Conservation (phyloP, 2,888 invertebrate species). For the Cheilosia soror region DNA sequence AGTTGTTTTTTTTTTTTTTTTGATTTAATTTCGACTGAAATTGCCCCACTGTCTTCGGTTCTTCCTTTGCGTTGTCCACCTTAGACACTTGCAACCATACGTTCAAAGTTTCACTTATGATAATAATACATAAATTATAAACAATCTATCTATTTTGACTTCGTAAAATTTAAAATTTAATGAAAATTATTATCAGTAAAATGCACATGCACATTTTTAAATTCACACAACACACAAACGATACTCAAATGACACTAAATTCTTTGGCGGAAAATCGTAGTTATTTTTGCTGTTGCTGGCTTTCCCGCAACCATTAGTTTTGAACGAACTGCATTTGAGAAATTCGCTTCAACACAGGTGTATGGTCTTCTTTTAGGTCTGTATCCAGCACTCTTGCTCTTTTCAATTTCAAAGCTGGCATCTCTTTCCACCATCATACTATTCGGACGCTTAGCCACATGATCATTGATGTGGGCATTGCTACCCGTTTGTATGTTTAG, state of each 20-base stretch:
- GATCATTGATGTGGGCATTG: slow-evolving; percentile 80
- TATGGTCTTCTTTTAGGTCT: slow-evolving; percentile 83
- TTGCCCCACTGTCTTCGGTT: too few species aligned
- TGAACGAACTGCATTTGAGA: slow-evolving; percentile 85
- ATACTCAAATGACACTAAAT: background rate
- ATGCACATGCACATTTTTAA: too few species aligned
- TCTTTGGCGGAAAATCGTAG: slow-evolving; percentile 67
- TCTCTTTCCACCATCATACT: slow-evolving; percentile 83
- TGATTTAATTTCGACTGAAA: too few species aligned
- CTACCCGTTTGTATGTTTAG: slow-evolving; percentile 84
- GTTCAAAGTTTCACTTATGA: too few species aligned
- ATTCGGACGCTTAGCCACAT: slow-evolving; percentile 80
- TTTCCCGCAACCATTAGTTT: slow-evolving; percentile 77
- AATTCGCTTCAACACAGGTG: slow-evolving; percentile 86
- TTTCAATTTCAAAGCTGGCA: slow-evolving; percentile 78
- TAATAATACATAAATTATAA: too few species aligned
- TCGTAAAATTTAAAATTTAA: too few species aligned
- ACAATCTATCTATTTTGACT: too few species aligned
- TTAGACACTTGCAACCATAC: too few species aligned
- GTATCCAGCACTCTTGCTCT: slow-evolving; percentile 76
- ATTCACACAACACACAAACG: background rate
- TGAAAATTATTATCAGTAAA: too few species aligned
- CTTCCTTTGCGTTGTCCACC: too few species aligned
- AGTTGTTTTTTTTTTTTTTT: too few species aligned
- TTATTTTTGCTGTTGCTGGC: slow-evolving; percentile 78